These are phyloP conservation scores for Mungos mungo DNA, from an alignment of 2,113 vertebrate species.

Conservation along the genomic window DNA sequence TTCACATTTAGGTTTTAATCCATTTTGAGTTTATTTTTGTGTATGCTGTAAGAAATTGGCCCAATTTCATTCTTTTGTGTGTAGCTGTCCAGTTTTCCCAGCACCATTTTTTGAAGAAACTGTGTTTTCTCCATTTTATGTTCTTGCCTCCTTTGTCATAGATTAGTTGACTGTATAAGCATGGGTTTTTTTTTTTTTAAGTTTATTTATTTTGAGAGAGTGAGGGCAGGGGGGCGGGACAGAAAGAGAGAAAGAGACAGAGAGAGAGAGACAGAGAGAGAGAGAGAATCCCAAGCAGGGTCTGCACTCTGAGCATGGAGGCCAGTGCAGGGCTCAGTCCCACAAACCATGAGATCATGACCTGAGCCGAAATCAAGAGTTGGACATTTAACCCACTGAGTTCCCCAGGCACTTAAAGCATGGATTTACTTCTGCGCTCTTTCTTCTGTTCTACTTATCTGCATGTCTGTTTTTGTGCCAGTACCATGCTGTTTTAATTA, in stretches of 20 bases:
- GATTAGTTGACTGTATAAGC: neutral
- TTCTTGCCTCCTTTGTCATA: neutral
- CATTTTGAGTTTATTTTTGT: neutral
- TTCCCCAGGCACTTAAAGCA: too few relatives aligned
- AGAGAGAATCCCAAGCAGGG: too few relatives aligned
- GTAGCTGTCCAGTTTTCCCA: neutral
- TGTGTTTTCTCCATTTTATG: neutral
- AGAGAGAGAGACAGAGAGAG: too few relatives aligned
- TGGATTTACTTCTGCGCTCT: neutral
- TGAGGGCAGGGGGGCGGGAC: too few relatives aligned
- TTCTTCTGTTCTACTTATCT: neutral
- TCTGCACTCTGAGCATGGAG: too few relatives aligned
- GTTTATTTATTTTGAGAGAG: too few relatives aligned
- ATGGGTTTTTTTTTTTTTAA: neutral
- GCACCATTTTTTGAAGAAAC: neutral
- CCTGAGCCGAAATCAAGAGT: too few relatives aligned
- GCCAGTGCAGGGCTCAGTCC: too few relatives aligned
- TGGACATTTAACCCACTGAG: too few relatives aligned
- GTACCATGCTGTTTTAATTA: neutral
- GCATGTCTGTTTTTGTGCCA: neutral
- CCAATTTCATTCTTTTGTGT: neutral
- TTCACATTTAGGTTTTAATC: neutral
- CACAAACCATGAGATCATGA: too few relatives aligned
- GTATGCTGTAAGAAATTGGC: neutral
- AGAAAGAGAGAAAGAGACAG: too few relatives aligned